Evolutionary conservation across 2,113 vertebrate species (phyloP).

Genomic region (Cryptomyrus ogoouensis): DNA sequence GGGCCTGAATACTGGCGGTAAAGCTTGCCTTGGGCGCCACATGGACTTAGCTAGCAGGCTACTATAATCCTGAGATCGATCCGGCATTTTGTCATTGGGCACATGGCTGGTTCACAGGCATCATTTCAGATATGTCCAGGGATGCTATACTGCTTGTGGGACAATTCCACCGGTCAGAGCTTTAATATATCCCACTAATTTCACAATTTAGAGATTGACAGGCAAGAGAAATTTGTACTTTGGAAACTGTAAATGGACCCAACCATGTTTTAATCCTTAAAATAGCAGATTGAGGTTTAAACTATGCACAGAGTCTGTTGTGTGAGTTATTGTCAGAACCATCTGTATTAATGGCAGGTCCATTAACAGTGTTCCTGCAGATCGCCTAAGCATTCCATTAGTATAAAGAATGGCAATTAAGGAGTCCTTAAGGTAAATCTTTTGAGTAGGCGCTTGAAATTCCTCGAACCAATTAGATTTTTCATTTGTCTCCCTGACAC

Average conservation of each 20-base stretch:
- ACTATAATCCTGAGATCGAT: background rate
- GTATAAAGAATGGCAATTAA: slow-evolving; percentile 61
- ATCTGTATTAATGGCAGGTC: slow-evolving; percentile 54
- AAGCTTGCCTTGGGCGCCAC: background rate
- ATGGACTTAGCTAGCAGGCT: background rate
- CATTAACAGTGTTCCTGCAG: slow-evolving; percentile 52
- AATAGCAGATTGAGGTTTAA: slow-evolving; percentile 29
- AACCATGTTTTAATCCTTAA: slow-evolving; percentile 27
- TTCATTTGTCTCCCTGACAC: slow-evolving; percentile 52
- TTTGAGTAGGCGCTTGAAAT: slow-evolving; percentile 44
- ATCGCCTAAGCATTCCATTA: slow-evolving; percentile 61
- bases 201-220: background rate
- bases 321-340: slow-evolving; percentile 50
- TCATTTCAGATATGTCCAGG: background rate
- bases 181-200: background rate
- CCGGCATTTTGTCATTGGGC: background rate
- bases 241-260: slow-evolving; percentile 6
- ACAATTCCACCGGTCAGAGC: background rate
- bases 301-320: slow-evolving; percentile 37
- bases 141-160: background rate
- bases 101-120: background rate
- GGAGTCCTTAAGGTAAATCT: slow-evolving; percentile 52
- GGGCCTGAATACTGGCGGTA: background rate
- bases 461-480: slow-evolving; percentile 54
- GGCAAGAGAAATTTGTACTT: background rate